phyloP scores from a whole-genome alignment of 1,140 invertebrate species.

The Macrotrachela quadricornifera region DNA sequence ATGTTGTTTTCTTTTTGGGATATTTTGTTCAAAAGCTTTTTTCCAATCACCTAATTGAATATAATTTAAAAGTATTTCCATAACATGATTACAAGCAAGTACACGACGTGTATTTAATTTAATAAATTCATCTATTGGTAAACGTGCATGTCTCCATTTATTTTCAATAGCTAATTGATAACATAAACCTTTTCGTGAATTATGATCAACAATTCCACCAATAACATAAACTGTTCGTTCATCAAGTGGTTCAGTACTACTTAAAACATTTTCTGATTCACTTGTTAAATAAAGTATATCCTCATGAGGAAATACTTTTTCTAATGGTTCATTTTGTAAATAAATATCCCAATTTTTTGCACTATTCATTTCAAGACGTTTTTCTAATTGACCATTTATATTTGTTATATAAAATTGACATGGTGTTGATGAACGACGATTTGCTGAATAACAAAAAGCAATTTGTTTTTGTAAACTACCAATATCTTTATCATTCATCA shows the following conservation, averaged over 20 bases:
- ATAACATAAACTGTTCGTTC: constrained; percentile 70
- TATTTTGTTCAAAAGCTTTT: constrained; percentile 1
- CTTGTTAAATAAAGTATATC: constrained; percentile 72
- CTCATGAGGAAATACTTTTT: constrained; percentile 47
- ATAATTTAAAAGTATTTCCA: constrained; percentile 7
- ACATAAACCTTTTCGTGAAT: constrained; percentile 42
- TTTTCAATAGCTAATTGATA: constrained; percentile 53
- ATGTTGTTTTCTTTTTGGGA: constrained; percentile 5
- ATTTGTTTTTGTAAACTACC: constrained; percentile 40
- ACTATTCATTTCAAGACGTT: constrained; percentile 44
- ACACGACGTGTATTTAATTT: constrained; percentile 79
- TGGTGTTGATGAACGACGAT: constrained; percentile 55
- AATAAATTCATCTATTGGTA: constrained; percentile 72
- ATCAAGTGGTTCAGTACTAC: constrained; percentile 34
- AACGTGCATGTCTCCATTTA: constrained; percentile 53
- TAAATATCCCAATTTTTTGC: constrained; percentile 75
- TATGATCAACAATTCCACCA: constrained; percentile 89
- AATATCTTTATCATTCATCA: too few relatives aligned
- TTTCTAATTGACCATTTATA: constrained; percentile 47
- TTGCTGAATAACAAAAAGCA: constrained; percentile 69
- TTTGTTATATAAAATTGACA: constrained; percentile 61
- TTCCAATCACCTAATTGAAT: constrained; percentile 4
- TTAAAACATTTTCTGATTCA: constrained; percentile 61
- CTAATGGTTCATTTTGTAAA: constrained; percentile 43
- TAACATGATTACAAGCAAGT: constrained; percentile 83